Base-by-base conservation (phyloP, 1,140 invertebrate genomes). In the Episyrphus balteatus region DNA sequence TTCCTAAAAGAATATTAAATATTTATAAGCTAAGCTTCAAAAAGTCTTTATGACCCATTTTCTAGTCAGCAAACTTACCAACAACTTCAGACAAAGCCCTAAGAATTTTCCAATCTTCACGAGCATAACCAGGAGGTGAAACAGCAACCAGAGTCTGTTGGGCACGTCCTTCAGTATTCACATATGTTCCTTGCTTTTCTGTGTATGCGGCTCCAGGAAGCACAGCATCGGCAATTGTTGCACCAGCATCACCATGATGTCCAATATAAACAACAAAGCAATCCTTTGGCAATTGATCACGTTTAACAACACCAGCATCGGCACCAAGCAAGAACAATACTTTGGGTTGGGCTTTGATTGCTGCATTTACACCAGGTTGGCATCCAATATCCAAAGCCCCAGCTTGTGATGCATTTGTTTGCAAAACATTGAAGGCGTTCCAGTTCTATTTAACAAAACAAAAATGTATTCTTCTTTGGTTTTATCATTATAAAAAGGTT, bases 91-190 rank as follows among this genome's bases (percentile, higher is more conserved):
- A 79, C 3, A 81, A 62, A 12, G 79, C 75, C 49, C 78, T 74
- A 54, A 99, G 83, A 50, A 99, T 96, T 75, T 99, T 98, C 96
- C 96, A 99, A 73, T 99, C 96, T 55, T 92, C 89, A 48, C 93
- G 78, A 1, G 92, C 93, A 70, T 88, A 76, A 50, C 94, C 94
- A 13, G 95, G 95, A 37, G 95, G 88, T 19, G 86, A 82, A n/a
- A 98, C 82, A 13, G 94, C 95, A 5, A 81, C 74, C 37, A 85
- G 73, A 2, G 92, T 94, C 74, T 93, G 84, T 72, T 99, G 96
- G n/a, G 93, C 79, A 46, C 96, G 76, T 10, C 96, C 96, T 76
- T 99, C 96, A 0, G 89, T 97, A 70, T 99, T 99, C 0, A 97
- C 92, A 71, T 93, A 99, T 13, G 86, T 97, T 9, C 76, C 92